A percentile compares a stretch with the other conserved stretches of the same genome.
Conservation (phyloP, 2,797 vertebrate genomes). For the Oreochromis mossambicus region DNA sequence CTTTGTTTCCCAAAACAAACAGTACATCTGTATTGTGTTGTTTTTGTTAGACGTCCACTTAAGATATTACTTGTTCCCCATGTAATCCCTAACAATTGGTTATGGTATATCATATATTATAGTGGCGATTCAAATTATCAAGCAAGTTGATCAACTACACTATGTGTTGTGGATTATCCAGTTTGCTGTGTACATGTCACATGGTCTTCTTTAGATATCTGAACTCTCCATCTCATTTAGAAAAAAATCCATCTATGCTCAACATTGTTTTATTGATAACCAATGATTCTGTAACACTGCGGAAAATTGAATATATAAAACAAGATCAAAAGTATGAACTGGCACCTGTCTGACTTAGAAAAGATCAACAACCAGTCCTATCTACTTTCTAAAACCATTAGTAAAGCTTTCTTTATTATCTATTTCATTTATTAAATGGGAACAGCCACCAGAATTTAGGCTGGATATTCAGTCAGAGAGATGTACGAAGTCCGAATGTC, state of each 20-base stretch:
- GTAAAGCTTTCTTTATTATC: neutral
- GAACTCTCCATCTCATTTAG: neutral
- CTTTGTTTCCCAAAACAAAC: slow-evolving; percentile 4
- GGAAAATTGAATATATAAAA: neutral
- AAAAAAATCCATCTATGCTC: neutral
- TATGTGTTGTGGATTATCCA: slow-evolving; percentile 8
- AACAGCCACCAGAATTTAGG: neutral
- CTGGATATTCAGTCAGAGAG: neutral
- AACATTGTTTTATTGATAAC: neutral
- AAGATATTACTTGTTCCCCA: slow-evolving; percentile 32
- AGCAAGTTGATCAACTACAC: neutral
- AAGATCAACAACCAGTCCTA: neutral
- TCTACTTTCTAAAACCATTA: neutral
- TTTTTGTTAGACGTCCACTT: slow-evolving; percentile 40
- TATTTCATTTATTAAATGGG: neutral
- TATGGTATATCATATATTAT: slow-evolving; percentile 10
- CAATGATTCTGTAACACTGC: neutral
- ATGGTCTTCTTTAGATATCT: neutral
- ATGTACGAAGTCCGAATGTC: neutral
- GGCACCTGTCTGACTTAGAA: neutral
- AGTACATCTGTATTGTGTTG: slow-evolving; percentile 1
- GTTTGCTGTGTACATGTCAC: neutral
- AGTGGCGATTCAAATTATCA: slow-evolving; percentile 12
- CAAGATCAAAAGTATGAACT: neutral
- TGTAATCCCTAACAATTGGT: slow-evolving; percentile 29